Evolutionary conservation across 2,888 invertebrate genomes (phyloP).

Genomic region (Limnephilus lunatus): DNA sequence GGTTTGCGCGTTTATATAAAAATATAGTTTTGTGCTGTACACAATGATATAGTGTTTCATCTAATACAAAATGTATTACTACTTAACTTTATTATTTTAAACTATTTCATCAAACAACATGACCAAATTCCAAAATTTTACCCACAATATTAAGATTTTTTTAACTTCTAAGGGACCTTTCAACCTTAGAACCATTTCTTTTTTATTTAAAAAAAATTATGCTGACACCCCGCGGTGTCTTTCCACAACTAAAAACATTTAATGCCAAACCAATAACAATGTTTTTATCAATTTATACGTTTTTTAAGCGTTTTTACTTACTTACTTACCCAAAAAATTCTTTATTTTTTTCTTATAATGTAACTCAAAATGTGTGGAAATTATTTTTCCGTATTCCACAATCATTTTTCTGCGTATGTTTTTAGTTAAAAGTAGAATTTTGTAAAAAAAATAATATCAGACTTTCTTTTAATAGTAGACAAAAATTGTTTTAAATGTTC

Average conservation of each 20-base stretch:
- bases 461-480: not conserved
- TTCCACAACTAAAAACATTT: not conserved
- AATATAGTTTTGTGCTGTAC: not conserved
- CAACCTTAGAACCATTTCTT: not conserved
- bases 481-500: not conserved
- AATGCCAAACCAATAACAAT: not conserved
- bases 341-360: not conserved
- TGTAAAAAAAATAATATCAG: not conserved
- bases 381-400: not conserved
- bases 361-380: not conserved
- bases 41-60: not conserved
- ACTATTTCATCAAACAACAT: no score
- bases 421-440: not conserved
- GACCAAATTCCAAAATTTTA: not conserved
- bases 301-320: not conserved
- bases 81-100: not conserved
- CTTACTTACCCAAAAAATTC: no score
- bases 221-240: not conserved
- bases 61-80: not conserved
- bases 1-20: not conserved
- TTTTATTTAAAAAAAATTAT: not conserved
- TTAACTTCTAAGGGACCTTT: not conserved
- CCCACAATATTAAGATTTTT: not conserved
- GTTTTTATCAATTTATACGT: not conserved
- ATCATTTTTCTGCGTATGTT: not conserved